A percentile compares a stretch with the other conserved stretches of the same genome.
These are phyloP conservation scores for Drosophila hamatofila DNA, from an alignment of 2,888 invertebrate genomes.

Conservation along the genomic window DNA sequence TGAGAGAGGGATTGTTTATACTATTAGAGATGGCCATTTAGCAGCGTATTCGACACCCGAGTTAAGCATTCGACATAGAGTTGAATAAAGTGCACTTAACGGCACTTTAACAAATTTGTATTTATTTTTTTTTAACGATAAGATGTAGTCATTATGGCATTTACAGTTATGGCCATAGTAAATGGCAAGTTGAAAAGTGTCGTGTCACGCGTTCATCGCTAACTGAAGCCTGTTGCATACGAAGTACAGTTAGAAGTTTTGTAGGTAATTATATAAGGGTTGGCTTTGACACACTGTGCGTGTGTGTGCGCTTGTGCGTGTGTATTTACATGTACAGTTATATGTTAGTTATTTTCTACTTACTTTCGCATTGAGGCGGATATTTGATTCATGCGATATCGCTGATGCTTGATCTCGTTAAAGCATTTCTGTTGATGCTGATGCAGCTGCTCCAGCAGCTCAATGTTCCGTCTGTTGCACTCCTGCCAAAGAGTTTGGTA, in stretches of 20 bases:
- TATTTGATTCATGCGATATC: conserved; percentile 94
- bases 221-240: conserved; percentile 14
- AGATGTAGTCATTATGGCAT: not conserved
- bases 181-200: not conserved
- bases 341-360: conserved; percentile 81
- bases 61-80: not conserved
- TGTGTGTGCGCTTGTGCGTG: not conserved
- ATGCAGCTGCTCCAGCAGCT: conserved; percentile 93
- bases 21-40: conserved; percentile 12
- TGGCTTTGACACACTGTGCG: not conserved
- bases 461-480: conserved; percentile 92
- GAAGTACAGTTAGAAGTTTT: not conserved
- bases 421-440: conserved; percentile 94
- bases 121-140: not conserved
- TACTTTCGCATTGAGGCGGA: conserved; percentile 92
- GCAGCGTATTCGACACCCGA: no score
- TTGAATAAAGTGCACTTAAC: not conserved
- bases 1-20: conserved; percentile 27
- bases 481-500: conserved; percentile 38
- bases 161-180: not conserved
- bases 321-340: not conserved
- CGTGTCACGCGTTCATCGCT: conserved; percentile 33
- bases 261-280: not conserved
- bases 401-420: conserved; percentile 95
- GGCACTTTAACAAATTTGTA: no score